Conservation (phyloP, 2,888 invertebrate species). For the Agonopterix subpropinquella region DNA sequence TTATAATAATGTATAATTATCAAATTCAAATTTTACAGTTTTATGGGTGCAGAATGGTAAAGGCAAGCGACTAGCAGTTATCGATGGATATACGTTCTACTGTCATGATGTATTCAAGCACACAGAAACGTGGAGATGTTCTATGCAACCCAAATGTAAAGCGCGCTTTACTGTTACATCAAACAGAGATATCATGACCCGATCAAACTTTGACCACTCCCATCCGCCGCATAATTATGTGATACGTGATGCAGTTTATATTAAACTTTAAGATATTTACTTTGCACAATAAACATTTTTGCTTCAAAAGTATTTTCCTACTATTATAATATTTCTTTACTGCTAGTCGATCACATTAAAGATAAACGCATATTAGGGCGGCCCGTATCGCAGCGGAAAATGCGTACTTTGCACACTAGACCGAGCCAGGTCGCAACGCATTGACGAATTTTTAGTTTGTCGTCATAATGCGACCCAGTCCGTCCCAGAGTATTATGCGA, state of each 20-base stretch:
- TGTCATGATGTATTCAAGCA: neutral
- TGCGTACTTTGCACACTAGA: too few species aligned
- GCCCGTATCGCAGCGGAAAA: too few species aligned
- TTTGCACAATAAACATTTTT: too few species aligned
- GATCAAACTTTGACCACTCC: slow-evolving; percentile 7
- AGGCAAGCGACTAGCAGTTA: slow-evolving; percentile 5
- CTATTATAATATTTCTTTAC: too few species aligned
- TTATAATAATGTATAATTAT: too few species aligned
- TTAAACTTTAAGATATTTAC: neutral
- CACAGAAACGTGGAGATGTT: neutral
- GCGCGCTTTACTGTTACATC: slow-evolving; percentile 3
- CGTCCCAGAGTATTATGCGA: too few species aligned
- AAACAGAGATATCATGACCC: neutral
- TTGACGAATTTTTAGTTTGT: too few species aligned
- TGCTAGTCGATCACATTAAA: too few species aligned
- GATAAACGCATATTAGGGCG: too few species aligned
- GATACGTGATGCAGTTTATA: slow-evolving; percentile 8
- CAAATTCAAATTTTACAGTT: slow-evolving; percentile 6
- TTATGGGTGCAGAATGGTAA: slow-evolving; percentile 6
- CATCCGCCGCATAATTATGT: slow-evolving; percentile 11
- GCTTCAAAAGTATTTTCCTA: too few species aligned
- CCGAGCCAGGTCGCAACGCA: too few species aligned
- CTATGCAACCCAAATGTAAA: neutral
- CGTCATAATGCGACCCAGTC: too few species aligned
- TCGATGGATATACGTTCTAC: slow-evolving; percentile 14